phyloP scores from a whole-genome alignment of 2,113 vertebrate species.

The Cyrtonyx montezumae region DNA sequence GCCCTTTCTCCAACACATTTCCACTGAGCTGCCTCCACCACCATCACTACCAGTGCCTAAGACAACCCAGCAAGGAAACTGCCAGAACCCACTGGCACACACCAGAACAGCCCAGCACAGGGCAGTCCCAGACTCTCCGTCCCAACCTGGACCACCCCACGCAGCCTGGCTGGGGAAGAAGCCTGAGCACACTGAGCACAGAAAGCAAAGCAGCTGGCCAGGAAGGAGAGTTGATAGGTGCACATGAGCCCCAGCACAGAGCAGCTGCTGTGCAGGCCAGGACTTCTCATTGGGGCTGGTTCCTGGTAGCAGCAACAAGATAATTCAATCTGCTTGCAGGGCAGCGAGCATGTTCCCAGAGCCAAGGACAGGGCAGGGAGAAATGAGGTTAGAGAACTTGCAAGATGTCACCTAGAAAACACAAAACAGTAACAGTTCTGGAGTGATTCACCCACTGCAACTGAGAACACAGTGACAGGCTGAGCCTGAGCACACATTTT shows the following conservation, averaged over 20 bases:
- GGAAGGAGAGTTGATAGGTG: not conserved
- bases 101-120: fast-evolving
- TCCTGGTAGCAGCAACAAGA: not conserved
- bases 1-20: not conserved
- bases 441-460: not conserved
- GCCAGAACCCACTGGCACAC: not conserved
- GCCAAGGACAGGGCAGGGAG: not conserved
- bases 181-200: fast-evolving
- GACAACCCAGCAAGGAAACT: not conserved
- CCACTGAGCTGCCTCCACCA: not conserved
- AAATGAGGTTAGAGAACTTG: not conserved
- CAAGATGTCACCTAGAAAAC: not conserved
- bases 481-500: fast-evolving
- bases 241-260: fast-evolving
- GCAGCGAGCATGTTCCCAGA: not conserved
- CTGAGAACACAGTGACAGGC: not conserved
- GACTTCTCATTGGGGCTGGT: not conserved
- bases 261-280: no score
- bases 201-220: fast-evolving
- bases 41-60: not conserved
- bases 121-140: not conserved
- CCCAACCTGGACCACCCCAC: not conserved
- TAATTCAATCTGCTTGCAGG: not conserved
- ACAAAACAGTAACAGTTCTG: not conserved
- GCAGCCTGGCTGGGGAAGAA: not conserved